A percentile compares a stretch with the other conserved stretches of the same genome.
Conservation (phyloP, 2,888 invertebrate species). For the Caradrina kadenii region DNA sequence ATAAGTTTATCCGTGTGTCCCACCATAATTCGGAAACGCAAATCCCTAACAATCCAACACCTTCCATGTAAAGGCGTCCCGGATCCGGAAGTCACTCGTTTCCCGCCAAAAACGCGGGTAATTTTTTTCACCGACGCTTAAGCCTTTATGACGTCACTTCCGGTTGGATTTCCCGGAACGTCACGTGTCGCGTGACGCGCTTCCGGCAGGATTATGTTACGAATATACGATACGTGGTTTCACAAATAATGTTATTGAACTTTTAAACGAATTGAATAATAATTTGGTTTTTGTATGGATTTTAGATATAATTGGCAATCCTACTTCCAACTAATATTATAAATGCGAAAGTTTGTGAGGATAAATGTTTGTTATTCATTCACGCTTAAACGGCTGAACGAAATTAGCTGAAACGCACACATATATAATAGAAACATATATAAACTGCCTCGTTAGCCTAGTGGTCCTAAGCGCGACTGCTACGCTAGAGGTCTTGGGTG, state of each 20-base stretch:
- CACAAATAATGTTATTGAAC: conserved; percentile 31
- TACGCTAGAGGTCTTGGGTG: too few relatives aligned
- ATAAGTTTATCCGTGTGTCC: conserved; percentile 8
- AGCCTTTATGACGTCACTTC: conserved; percentile 84
- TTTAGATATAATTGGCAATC: too few relatives aligned
- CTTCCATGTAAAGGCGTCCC: conserved; percentile 64
- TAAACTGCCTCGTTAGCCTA: too few relatives aligned
- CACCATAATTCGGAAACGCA: conserved; percentile 40
- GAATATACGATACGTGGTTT: conserved; percentile 45
- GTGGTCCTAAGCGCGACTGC: too few relatives aligned
- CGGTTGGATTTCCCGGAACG: conserved; percentile 81
- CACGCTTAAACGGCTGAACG: too few relatives aligned
- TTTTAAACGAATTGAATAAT: conserved; percentile 35
- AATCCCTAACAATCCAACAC: conserved; percentile 67
- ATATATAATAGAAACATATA: too few relatives aligned
- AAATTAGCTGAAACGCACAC: too few relatives aligned
- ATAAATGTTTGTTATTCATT: too few relatives aligned
- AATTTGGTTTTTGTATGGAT: background rate
- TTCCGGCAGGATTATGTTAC: conserved; percentile 60
- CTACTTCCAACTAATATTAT: too few relatives aligned
- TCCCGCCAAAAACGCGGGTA: conserved; percentile 84
- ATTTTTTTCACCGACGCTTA: conserved; percentile 83
- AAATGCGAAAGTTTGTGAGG: too few relatives aligned
- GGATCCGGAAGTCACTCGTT: conserved; percentile 83
- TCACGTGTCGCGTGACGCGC: conserved; percentile 75